phyloP scores from a whole-genome alignment of 2,113 vertebrate species.

The Martes martes region DNA sequence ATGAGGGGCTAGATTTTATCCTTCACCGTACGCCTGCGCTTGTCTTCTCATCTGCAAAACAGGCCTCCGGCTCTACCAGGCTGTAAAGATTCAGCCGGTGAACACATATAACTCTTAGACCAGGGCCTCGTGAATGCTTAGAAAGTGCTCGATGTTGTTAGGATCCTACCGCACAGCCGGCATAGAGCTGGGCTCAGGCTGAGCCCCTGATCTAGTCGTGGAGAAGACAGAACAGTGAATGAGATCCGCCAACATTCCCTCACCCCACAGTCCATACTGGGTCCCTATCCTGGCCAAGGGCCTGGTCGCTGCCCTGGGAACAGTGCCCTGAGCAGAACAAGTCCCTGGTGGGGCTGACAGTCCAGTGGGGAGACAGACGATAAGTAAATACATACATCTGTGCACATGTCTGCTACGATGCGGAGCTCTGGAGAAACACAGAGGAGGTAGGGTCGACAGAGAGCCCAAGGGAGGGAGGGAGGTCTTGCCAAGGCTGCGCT shows the following conservation, averaged over 20 bases:
- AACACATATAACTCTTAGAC: fast-evolving
- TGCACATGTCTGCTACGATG: background rate
- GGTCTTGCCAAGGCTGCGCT: fast-evolving
- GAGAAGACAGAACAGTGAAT: fast-evolving
- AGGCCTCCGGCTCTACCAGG: background rate
- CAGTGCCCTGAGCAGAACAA: fast-evolving
- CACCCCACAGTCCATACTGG: fast-evolving
- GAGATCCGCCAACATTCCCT: fast-evolving
- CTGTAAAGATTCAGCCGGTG: background rate
- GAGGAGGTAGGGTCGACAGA: background rate
- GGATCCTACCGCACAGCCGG: background rate
- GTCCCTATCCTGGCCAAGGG: fast-evolving
- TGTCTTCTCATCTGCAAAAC: background rate
- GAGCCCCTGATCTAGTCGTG: fast-evolving
- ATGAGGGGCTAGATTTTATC: background rate
- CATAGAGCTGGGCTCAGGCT: background rate
- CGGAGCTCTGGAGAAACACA: background rate
- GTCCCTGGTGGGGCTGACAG: background rate
- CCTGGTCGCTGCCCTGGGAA: background rate
- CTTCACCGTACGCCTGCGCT: background rate
- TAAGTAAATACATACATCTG: background rate
- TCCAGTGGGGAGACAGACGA: background rate
- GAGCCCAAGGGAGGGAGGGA: background rate
- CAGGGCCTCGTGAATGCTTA: fast-evolving
- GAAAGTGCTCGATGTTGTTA: background rate